phyloP scores from a whole-genome alignment of 2,888 invertebrate genomes.

The Nomada lathburiana region DNA sequence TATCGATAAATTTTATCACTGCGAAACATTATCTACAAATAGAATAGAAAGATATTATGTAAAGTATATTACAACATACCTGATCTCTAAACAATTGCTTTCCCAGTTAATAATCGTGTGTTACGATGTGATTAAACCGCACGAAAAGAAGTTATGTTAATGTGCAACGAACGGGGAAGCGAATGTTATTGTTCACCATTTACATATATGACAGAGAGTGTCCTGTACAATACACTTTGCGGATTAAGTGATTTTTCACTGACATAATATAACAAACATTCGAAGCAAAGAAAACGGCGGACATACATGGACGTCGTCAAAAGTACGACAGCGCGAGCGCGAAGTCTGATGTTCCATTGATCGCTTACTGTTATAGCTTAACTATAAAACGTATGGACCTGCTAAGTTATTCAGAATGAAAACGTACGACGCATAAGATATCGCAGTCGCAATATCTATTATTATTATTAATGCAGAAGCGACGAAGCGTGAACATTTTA shows the following conservation, averaged over 20 bases:
- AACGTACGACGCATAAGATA: slow-evolving; percentile 38
- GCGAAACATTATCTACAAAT: slow-evolving; percentile 1
- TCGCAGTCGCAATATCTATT: background rate
- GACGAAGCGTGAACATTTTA: background rate
- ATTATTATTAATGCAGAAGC: slow-evolving; percentile 10
- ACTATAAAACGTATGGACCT: slow-evolving; percentile 65
- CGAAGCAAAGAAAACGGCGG: slow-evolving; percentile 37
- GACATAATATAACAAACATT: slow-evolving; percentile 50
- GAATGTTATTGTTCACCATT: slow-evolving; percentile 40
- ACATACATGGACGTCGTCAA: slow-evolving; percentile 38
- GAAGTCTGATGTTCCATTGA: slow-evolving; percentile 67
- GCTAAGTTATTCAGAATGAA: slow-evolving; percentile 49
- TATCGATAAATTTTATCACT: background rate
- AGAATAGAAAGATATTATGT: slow-evolving; percentile 37
- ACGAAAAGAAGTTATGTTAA: slow-evolving; percentile 32
- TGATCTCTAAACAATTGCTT: slow-evolving; percentile 37
- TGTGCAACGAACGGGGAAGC: background rate
- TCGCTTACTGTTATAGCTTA: slow-evolving; percentile 63
- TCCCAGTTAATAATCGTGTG: slow-evolving; percentile 45
- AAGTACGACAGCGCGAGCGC: slow-evolving; percentile 66
- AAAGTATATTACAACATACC: slow-evolving; percentile 51
- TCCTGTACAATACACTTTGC: slow-evolving; percentile 2
- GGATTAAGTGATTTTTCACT: slow-evolving; percentile 26
- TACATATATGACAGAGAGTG: slow-evolving; percentile 9
- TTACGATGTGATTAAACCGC: slow-evolving; percentile 53